Conservation (phyloP, 2,888 invertebrate species). For the Drosophila dives region DNA sequence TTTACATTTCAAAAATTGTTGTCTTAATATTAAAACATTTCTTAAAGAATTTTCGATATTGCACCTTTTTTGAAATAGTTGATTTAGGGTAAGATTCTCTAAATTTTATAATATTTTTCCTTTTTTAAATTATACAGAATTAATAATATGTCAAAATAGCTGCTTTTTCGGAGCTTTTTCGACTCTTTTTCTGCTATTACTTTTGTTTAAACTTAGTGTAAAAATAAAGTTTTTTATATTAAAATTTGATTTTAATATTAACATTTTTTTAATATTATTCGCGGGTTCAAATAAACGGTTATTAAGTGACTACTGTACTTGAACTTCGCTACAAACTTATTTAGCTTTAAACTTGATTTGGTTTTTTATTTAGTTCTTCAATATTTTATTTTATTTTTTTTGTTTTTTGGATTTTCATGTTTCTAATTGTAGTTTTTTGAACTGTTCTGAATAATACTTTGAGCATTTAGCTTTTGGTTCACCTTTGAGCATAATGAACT, state of each 20-base stretch:
- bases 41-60: no score
- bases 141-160: no score
- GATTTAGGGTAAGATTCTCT: no score
- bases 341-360: not conserved
- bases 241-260: no score
- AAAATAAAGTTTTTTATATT: no score
- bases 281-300: not conserved
- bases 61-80: no score
- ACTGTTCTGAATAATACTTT: not conserved
- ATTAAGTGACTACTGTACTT: not conserved
- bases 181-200: no score
- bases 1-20: not conserved
- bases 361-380: not conserved
- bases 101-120: not conserved
- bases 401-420: not conserved
- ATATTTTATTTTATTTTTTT: not conserved
- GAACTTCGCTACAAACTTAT: not conserved
- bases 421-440: not conserved
- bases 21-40: not conserved
- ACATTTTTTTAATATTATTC: not conserved
- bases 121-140: no score
- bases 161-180: no score
- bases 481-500: slow-evolving; percentile 64
- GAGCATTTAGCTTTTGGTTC: slow-evolving; percentile 13
- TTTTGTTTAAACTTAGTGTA: no score